phyloP scores from a whole-genome alignment of 2,797 vertebrate genomes.

The Epinephelus malabaricus region DNA sequence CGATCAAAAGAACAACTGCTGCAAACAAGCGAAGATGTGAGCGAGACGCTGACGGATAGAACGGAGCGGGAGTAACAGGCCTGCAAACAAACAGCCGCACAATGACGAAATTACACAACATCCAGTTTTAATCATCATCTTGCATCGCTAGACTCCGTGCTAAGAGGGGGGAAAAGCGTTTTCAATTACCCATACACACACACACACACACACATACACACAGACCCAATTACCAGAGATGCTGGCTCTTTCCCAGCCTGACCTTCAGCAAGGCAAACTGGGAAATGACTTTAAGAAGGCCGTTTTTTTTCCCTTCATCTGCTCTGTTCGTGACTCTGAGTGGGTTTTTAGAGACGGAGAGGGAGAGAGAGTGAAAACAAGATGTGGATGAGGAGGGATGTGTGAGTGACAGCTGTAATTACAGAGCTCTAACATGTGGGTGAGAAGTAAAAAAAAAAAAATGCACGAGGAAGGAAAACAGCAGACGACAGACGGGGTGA shows the following conservation, averaged over 20 bases:
- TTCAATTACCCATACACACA: constrained; percentile 63
- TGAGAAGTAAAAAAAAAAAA: constrained; percentile 48
- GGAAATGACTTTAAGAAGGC: constrained; percentile 65
- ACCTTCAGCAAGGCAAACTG: constrained; percentile 73
- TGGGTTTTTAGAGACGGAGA: constrained; percentile 46
- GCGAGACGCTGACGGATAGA: constrained; percentile 9
- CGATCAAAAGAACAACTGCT: constrained; percentile 32
- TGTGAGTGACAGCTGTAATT: constrained; percentile 80
- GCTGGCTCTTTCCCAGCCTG: constrained; percentile 68
- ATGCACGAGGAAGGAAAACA: constrained; percentile 59
- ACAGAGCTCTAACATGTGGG: constrained; percentile 58
- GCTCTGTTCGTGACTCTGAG: constrained; percentile 63
- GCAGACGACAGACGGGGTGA: constrained; percentile 71
- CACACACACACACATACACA: constrained; percentile 34
- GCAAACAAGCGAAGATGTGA: constrained; percentile 4
- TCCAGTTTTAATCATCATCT: constrained; percentile 68
- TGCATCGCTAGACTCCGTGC: constrained; percentile 54
- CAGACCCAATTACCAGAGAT: constrained; percentile 70
- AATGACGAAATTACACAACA: constrained; percentile 55
- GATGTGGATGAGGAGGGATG: constrained; percentile 46
- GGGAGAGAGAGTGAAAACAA: constrained; percentile 51
- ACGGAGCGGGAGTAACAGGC: constrained; percentile 9
- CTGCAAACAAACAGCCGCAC: constrained; percentile 30
- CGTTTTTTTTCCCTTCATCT: constrained; percentile 51
- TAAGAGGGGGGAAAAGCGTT: constrained; percentile 53